A percentile compares a stretch with the other conserved stretches of the same genome.
Conservation (phyloP, 1,140 invertebrate genomes). For the Lepidurus packardi region DNA sequence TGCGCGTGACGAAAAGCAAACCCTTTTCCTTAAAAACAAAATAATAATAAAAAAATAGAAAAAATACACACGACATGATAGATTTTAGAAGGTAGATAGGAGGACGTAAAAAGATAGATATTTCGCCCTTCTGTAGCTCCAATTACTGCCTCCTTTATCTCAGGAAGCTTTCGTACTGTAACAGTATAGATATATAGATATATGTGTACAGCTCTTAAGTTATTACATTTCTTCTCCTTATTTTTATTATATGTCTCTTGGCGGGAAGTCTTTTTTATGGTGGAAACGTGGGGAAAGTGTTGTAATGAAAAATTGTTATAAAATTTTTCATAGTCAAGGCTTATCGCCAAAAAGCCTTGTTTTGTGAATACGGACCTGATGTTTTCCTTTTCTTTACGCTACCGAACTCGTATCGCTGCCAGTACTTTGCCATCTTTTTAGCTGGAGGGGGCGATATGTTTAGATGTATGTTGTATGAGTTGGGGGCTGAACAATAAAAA, state of each 20-base stretch:
- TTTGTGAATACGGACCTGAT: not conserved
- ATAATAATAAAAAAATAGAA: no score
- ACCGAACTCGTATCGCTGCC: not conserved
- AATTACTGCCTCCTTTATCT: no score
- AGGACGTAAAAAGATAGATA: no score
- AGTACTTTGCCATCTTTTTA: not conserved
- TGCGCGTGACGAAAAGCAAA: no score
- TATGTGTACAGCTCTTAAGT: not conserved
- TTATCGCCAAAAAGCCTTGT: not conserved
- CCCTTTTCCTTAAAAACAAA: no score
- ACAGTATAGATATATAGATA: not conserved
- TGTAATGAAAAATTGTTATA: slow-evolving; percentile 17
- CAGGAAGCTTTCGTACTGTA: no score
- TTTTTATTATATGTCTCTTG: not conserved
- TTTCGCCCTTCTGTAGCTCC: no score
- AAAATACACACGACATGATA: no score
- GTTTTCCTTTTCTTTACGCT: not conserved
- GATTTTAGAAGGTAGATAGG: no score
- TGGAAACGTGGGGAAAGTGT: not conserved
- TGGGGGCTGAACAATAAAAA: not conserved
- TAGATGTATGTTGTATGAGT: not conserved
- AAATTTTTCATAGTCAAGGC: not conserved
- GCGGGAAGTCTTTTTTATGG: not conserved
- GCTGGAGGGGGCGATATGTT: not conserved
- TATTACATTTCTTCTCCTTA: not conserved